Percentiles rank a stretch among this genome's conserved stretches.
Conservation (phyloP, 1,140 invertebrate species). For the Carcinoscorpius rotundicauda region DNA sequence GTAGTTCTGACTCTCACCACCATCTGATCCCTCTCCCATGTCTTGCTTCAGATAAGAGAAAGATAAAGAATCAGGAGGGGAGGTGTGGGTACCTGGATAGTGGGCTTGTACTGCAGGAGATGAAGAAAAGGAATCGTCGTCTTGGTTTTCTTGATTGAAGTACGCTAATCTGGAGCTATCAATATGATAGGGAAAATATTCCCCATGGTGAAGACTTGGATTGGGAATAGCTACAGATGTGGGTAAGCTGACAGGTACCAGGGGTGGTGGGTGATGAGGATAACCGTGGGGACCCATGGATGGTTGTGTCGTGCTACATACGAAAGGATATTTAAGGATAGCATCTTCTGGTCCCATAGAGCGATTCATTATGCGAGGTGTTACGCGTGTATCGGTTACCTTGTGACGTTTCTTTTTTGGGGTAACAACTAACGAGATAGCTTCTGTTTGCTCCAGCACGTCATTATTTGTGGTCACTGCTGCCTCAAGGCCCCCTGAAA, state of each 20-base stretch:
- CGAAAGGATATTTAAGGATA: conserved; percentile 40
- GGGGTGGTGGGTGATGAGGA: conserved; percentile 48
- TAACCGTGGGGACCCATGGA: conserved; percentile 43
- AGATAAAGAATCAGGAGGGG: conserved; percentile 25
- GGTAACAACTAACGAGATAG: conserved; percentile 80
- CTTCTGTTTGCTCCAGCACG: conserved; percentile 74
- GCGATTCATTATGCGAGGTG: conserved; percentile 73
- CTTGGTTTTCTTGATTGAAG: conserved; percentile 33
- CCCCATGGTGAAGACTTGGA: conserved; percentile 85
- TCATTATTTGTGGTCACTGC: conserved; percentile 35
- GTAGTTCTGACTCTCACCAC: conserved; percentile 22
- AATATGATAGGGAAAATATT: conserved; percentile 50
- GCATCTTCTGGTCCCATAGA: conserved; percentile 53
- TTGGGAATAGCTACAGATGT: conserved; percentile 92
- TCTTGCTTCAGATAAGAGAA: conserved; percentile 22
- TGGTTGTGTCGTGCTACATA: conserved; percentile 46
- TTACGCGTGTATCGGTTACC: conserved; percentile 88
- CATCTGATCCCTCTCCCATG: conserved; percentile 24
- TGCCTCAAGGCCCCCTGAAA: neutral
- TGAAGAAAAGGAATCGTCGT: conserved; percentile 22
- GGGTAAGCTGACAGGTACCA: conserved; percentile 72
- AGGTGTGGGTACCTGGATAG: conserved; percentile 15
- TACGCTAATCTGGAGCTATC: conserved; percentile 30
- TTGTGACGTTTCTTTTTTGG: conserved; percentile 93
- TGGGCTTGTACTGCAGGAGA: conserved; percentile 13